phyloP scores from a whole-genome alignment of 2,797 vertebrate genomes.

The Syngnathus acus region DNA sequence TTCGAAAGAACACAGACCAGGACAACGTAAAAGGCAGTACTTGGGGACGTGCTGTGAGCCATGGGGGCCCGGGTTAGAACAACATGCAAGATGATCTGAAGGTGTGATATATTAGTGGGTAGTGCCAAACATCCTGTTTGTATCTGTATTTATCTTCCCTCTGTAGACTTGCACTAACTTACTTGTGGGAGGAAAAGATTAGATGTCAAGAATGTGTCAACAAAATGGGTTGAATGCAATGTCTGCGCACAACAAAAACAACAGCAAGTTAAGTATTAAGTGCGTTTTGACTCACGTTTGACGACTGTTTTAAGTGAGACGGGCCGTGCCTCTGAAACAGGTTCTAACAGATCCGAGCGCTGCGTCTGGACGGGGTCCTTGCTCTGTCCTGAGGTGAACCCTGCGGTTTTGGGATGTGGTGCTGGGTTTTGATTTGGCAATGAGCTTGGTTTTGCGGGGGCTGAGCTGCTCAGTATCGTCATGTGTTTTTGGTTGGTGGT shows the following conservation, averaged over 20 bases:
- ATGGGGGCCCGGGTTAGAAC: neutral
- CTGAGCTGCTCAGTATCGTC: neutral
- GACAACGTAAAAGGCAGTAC: neutral
- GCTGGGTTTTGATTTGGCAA: slow-evolving; percentile 9
- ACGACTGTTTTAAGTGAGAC: slow-evolving; percentile 32
- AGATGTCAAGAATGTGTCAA: slow-evolving; percentile 11
- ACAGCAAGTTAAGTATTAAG: neutral
- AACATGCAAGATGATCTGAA: neutral
- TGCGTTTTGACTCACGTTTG: slow-evolving; percentile 58
- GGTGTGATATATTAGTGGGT: slow-evolving; percentile 35
- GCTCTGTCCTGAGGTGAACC: slow-evolving; percentile 11
- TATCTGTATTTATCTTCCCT: slow-evolving; percentile 27
- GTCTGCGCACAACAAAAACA: neutral
- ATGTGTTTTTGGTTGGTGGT: neutral
- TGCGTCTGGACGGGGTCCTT: slow-evolving; percentile 31
- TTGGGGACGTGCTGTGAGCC: slow-evolving; percentile 13
- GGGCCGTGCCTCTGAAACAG: slow-evolving; percentile 38
- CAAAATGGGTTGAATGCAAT: neutral
- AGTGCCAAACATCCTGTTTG: slow-evolving; percentile 53
- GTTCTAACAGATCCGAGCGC: slow-evolving; percentile 38
- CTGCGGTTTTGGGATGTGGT: neutral
- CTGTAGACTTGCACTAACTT: slow-evolving; percentile 3
- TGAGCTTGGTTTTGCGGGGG: neutral
- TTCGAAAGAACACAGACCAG: neutral
- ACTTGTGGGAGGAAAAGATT: slow-evolving; percentile 16